Percentiles rank a stretch among this genome's conserved stretches.
phyloP scores from a whole-genome alignment of 2,797 vertebrate species.

The Lepus oiostolus region DNA sequence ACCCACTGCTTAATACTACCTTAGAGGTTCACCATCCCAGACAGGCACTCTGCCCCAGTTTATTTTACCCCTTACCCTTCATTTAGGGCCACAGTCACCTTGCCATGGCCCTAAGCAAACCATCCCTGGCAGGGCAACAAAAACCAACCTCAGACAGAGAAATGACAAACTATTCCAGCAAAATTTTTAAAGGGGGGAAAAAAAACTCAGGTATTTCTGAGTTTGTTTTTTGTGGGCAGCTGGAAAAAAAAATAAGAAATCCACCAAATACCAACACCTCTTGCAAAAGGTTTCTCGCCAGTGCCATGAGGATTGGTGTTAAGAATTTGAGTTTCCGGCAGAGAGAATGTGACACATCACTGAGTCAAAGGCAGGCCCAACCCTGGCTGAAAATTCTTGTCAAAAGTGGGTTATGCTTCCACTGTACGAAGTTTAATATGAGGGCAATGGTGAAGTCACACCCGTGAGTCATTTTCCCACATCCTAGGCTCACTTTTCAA shows the following conservation, averaged over 20 bases:
- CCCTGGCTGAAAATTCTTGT: constrained; percentile 60
- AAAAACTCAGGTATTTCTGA: constrained; percentile 44
- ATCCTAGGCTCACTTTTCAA: background rate
- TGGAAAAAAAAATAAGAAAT: constrained; percentile 76
- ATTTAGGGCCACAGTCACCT: constrained; percentile 5
- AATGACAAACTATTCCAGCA: constrained; percentile 29
- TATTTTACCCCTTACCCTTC: constrained; percentile 53
- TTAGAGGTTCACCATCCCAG: constrained; percentile 10
- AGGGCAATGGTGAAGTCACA: constrained; percentile 39
- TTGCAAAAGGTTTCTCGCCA: constrained; percentile 71
- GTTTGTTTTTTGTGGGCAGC: constrained; percentile 79
- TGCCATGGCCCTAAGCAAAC: constrained; percentile 50
- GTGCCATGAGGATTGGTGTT: constrained; percentile 65
- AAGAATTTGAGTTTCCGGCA: constrained; percentile 79
- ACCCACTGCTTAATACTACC: background rate
- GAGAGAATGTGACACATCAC: constrained; percentile 63
- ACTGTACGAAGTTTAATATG: constrained; percentile 60
- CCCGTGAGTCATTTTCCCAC: constrained; percentile 46
- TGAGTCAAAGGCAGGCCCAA: constrained; percentile 66
- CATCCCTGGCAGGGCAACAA: constrained; percentile 45
- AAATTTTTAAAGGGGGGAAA: constrained; percentile 50
- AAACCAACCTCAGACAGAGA: constrained; percentile 52
- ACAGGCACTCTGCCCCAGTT: background rate
- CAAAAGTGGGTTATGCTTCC: constrained; percentile 53
- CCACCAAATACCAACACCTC: constrained; percentile 78